Conservation (phyloP, 2,113 vertebrate genomes). For the Anolis sagrei region DNA sequence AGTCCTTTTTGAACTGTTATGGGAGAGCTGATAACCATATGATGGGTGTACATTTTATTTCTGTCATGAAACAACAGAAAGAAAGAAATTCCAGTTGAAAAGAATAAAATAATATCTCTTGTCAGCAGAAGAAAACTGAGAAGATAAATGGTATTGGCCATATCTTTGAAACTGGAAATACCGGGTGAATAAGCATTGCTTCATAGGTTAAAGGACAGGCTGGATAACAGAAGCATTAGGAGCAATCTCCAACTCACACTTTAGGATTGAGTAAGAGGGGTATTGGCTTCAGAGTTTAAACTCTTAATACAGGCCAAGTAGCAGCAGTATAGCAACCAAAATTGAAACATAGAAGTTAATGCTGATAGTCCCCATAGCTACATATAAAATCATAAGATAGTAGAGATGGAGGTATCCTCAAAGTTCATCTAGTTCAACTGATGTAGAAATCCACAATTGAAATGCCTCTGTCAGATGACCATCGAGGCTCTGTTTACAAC, state of each 20-base stretch:
- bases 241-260: not conserved
- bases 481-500: no score
- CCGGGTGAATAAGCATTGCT: not conserved
- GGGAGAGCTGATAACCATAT: not conserved
- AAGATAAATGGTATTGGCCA: not conserved
- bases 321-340: not conserved
- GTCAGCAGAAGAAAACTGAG: conserved; percentile 8
- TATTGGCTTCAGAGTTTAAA: not conserved
- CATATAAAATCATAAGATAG: not conserved
- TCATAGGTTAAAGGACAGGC: not conserved
- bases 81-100: not conserved
- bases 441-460: no score
- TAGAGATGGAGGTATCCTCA: no score
- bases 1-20: conserved; percentile 6
- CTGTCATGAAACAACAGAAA: not conserved
- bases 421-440: no score
- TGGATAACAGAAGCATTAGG: not conserved
- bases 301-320: not conserved
- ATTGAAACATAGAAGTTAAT: not conserved
- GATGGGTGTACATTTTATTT: not conserved
- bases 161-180: not conserved
- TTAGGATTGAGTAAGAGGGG: not conserved
- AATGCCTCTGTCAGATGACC: no score
- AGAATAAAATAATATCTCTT: conserved; percentile 21
- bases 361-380: not conserved